Evolutionary conservation across 2,888 invertebrate species (phyloP).

Genomic region (Vesta saturnalis): DNA sequence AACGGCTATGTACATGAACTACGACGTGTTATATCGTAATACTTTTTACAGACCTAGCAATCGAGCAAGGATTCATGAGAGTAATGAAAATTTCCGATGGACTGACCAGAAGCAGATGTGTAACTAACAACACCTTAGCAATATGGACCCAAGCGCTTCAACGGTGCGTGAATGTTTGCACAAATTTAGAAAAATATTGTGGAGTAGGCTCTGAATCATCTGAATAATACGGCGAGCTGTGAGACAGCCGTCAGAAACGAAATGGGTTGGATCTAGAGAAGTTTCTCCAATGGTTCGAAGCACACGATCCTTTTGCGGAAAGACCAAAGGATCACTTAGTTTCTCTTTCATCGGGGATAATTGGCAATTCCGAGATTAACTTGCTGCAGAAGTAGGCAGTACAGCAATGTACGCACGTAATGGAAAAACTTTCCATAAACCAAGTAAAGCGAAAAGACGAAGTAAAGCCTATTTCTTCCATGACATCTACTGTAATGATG

Average conservation of each 20-base stretch:
- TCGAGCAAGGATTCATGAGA: too few species aligned
- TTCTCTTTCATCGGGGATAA: not conserved
- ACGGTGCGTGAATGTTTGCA: too few species aligned
- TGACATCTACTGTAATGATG: not conserved
- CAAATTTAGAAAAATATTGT: too few species aligned
- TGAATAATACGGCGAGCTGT: not conserved
- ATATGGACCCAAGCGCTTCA: too few species aligned
- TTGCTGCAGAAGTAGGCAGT: not conserved
- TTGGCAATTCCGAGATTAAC: not conserved
- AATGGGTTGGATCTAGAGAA: not conserved
- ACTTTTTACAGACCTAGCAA: too few species aligned
- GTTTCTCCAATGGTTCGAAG: not conserved
- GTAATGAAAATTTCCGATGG: too few species aligned
- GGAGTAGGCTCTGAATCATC: too few species aligned
- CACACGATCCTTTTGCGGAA: not conserved
- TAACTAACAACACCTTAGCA: too few species aligned
- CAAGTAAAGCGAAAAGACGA: not conserved
- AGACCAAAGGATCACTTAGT: not conserved
- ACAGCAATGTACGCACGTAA: not conserved
- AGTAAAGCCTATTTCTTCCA: not conserved
- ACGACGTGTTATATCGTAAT: too few species aligned
- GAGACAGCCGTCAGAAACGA: not conserved
- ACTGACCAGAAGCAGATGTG: too few species aligned
- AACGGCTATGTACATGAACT: too few species aligned
- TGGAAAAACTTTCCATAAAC: not conserved